Conservation (phyloP, 2,888 invertebrate genomes). For the Acronicta aceris region DNA sequence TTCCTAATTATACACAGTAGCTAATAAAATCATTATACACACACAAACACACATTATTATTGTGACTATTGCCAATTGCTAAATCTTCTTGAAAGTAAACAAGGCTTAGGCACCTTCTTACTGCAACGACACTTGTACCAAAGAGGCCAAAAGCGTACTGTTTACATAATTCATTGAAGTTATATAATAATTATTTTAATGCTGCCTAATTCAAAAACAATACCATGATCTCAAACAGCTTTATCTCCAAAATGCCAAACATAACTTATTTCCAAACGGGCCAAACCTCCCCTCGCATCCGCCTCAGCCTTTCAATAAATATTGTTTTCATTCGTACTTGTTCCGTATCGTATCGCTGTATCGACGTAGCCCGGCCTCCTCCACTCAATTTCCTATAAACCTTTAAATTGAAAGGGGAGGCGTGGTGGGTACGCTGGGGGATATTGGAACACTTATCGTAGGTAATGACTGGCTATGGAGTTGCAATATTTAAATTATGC, state of each 20-base stretch:
- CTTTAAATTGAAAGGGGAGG: constrained; percentile 53
- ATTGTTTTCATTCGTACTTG: constrained; percentile 47
- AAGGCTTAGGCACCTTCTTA: too few species aligned
- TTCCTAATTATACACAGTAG: too few species aligned
- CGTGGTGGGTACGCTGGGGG: constrained; percentile 17
- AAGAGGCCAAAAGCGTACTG: too few species aligned
- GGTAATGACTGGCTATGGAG: constrained; percentile 25
- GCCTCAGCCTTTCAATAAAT: constrained; percentile 39
- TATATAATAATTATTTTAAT: too few species aligned
- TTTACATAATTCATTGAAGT: too few species aligned
- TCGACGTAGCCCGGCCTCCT: constrained; percentile 30
- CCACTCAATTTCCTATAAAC: constrained; percentile 55
- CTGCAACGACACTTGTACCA: too few species aligned
- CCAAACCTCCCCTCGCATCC: constrained; percentile 1
- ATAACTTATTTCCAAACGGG: constrained; percentile 14
- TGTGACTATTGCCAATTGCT: too few species aligned
- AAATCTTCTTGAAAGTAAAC: too few species aligned
- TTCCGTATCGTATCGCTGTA: constrained; percentile 40
- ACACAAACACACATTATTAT: too few species aligned
- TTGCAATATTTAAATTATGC: constrained; percentile 38
- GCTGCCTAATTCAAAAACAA: neutral
- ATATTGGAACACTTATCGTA: constrained; percentile 47
- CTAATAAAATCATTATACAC: too few species aligned
- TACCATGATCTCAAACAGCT: constrained; percentile 3
- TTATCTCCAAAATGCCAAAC: constrained; percentile 20